phyloP scores from a whole-genome alignment of 2,113 vertebrate genomes.

The Spizaetus ornatus region DNA sequence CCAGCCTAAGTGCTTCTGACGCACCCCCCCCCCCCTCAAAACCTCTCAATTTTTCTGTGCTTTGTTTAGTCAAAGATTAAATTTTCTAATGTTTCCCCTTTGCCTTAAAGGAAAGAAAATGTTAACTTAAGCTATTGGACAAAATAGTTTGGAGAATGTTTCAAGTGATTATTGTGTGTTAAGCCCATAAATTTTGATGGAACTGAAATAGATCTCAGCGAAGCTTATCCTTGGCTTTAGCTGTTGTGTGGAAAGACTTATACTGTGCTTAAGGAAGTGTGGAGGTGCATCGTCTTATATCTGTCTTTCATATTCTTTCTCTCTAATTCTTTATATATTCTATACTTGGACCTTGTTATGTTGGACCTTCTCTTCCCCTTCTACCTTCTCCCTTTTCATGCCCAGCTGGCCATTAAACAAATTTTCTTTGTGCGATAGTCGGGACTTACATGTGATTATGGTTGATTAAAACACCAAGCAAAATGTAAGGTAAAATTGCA shows the following conservation, averaged over 20 bases:
- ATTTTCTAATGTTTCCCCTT: neutral
- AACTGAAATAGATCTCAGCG: neutral
- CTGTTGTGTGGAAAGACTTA: neutral
- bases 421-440: neutral
- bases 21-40: accelerated
- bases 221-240: neutral
- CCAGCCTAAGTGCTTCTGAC: neutral
- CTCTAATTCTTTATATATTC: neutral
- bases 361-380: neutral
- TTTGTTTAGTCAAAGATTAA: neutral
- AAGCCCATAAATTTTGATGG: neutral
- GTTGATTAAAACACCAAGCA: neutral
- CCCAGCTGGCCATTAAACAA: neutral
- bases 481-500: neutral
- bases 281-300: neutral
- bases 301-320: neutral
- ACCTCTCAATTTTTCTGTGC: neutral
- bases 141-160: neutral
- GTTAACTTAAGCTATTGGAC: neutral
- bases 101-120: neutral
- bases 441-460: neutral
- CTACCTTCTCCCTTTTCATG: neutral
- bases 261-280: accelerated
- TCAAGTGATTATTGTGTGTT: neutral
- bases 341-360: neutral